Evolutionary conservation across 1,140 invertebrate species (phyloP).

Genomic region (Drosophila mojavensis): DNA sequence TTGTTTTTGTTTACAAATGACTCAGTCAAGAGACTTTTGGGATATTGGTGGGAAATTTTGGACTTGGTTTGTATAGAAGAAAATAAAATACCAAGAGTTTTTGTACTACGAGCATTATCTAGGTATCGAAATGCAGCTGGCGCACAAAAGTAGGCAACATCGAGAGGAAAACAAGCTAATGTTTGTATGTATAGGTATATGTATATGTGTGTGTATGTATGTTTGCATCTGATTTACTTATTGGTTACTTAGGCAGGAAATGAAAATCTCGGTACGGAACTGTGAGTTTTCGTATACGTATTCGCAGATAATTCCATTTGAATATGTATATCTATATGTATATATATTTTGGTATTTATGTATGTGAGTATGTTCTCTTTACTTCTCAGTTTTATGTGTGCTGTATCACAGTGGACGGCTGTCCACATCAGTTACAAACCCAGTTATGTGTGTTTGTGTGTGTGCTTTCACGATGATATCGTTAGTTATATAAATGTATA

Average conservation of each 20-base stretch:
- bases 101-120: constrained; percentile 6
- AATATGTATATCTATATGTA: neutral
- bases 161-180: constrained; percentile 53
- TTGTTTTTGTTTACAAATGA: neutral
- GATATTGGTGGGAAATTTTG: neutral
- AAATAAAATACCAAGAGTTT: constrained; percentile 15
- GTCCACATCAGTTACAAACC: constrained; percentile 39
- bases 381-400: constrained; percentile 1
- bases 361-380: constrained; percentile 2
- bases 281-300: neutral
- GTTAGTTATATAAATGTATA: neutral
- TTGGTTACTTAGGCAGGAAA: constrained; percentile 7
- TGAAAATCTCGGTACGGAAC: neutral
- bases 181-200: constrained; percentile 26
- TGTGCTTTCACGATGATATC: constrained; percentile 12
- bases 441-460: constrained; percentile 8
- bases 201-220: constrained; percentile 36
- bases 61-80: neutral
- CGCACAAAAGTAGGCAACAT: constrained; percentile 63
- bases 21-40: constrained; percentile 32
- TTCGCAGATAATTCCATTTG: constrained; percentile 3
- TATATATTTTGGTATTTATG: constrained; percentile 6
- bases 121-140: neutral
- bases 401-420: constrained; percentile 50
- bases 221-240: constrained; percentile 10